Base-by-base conservation (phyloP, 2,113 vertebrate species). In the Cochlearius cochlearius region DNA sequence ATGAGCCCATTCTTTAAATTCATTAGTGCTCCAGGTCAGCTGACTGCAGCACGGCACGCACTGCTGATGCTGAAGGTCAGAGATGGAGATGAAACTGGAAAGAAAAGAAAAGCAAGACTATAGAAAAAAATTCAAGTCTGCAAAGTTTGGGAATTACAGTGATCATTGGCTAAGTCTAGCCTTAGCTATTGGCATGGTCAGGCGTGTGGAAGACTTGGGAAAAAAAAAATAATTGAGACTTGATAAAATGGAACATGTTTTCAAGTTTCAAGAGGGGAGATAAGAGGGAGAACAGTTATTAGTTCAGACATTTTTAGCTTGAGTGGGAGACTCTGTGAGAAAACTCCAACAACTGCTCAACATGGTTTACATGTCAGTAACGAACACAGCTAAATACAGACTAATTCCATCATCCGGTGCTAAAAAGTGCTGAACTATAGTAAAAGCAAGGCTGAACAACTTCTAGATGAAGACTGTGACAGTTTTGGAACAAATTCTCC, bases 1-100 rank as follows among this genome's bases (percentile, higher is more conserved):
- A 45, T 23, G 88, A n/a, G 56, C 90, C 98, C 98, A 98, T 8
- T 97, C 95, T 96, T 97, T 97, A 94, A 98, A 98, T 72, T 98
- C 96, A 87, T 89, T 97, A 72, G 98, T 99, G 97, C 96, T 98
- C 98, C 98, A 99, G 66, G 97, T 98, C 84, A 98, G 83, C 79
- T 98, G 98, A 94, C 98, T 99, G 95, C 98, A 98, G 74, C 99
- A 99, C 0, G 98, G 96, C 20, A 96, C 18, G 11, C 25, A 80
- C 81, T 99, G 99, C 68, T 94, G 97, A 43, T 89, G 95, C 15
- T 98, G 62, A 16, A 99, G 98, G 88, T 99, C 98, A 1, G 98
- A 98, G 69, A 98, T 50, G 1, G 98, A 98, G 64, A 98, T 83
- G 10, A 96, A 97, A 92, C 99, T 99, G 95, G 9, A 15, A 21